Percentiles rank a stretch among this genome's conserved stretches.
These are phyloP conservation scores for Oreocharis arfaki DNA, from an alignment of 2,113 vertebrate genomes.

Conservation along the genomic window DNA sequence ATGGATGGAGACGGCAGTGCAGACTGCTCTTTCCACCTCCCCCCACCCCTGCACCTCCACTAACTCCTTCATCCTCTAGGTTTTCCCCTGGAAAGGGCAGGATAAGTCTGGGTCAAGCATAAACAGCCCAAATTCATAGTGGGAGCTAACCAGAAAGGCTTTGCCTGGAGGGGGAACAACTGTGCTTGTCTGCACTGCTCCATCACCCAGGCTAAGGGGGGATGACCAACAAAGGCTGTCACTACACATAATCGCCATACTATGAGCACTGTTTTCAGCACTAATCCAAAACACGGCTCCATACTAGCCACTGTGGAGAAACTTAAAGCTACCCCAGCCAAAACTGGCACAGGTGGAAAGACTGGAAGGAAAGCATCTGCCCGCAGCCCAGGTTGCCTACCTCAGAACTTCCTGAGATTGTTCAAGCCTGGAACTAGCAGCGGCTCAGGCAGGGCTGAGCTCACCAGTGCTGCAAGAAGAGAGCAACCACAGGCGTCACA, in stretches of 20 bases:
- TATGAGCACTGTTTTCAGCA: not conserved
- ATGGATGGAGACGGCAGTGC: not conserved
- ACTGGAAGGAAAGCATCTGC: not conserved
- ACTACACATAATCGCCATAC: not conserved
- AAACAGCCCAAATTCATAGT: not conserved
- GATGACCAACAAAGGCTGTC: not conserved
- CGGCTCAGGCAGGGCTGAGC: not conserved
- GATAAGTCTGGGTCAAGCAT: not conserved
- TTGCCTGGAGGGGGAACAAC: not conserved
- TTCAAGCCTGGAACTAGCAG: not conserved
- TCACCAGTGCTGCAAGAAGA: not conserved
- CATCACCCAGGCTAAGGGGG: not conserved
- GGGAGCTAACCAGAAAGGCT: not conserved
- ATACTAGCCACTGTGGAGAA: not conserved
- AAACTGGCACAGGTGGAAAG: not conserved
- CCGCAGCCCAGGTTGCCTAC: not conserved
- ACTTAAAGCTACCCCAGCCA: not conserved
- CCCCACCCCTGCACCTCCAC: too few relatives aligned
- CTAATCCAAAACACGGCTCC: not conserved
- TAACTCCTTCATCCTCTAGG: not conserved
- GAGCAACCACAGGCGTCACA: not conserved
- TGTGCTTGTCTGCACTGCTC: accelerated
- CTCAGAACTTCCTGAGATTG: not conserved
- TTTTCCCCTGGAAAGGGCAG: not conserved
- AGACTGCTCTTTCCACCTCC: not conserved